Conservation (phyloP, 2,888 invertebrate species). For the Keiferia lycopersicella region DNA sequence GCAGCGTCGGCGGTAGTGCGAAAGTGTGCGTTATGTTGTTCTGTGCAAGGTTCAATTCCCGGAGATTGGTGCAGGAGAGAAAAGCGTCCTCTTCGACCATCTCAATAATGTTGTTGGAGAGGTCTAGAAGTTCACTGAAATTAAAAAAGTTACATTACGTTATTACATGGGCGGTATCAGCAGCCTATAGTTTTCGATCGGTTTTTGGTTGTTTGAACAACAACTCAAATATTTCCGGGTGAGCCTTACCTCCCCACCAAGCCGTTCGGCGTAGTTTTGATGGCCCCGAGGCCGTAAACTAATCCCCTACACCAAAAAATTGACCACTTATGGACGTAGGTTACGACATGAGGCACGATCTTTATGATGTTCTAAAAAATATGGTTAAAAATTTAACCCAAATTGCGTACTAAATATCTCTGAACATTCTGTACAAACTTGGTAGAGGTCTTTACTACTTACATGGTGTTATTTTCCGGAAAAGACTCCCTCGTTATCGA, state of each 20-base stretch:
- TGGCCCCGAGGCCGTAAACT: too few relatives aligned
- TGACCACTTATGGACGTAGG: too few relatives aligned
- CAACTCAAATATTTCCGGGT: too few relatives aligned
- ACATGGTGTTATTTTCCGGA: slow-evolving; percentile 64
- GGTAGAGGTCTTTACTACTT: slow-evolving; percentile 46
- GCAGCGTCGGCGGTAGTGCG: slow-evolving; percentile 61
- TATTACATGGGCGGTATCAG: too few relatives aligned
- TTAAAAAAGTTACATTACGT: slow-evolving; percentile 2
- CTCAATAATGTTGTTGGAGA: slow-evolving; percentile 73
- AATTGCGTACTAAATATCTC: too few relatives aligned
- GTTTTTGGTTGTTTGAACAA: too few relatives aligned
- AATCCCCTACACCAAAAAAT: too few relatives aligned
- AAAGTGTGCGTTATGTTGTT: slow-evolving; percentile 73
- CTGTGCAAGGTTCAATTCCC: slow-evolving; percentile 71
- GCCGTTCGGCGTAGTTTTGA: too few relatives aligned
- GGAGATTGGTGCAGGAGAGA: slow-evolving; percentile 57
- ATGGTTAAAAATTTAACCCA: too few relatives aligned
- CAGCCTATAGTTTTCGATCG: too few relatives aligned
- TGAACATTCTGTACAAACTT: slow-evolving; percentile 11
- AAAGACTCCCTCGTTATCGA: slow-evolving; percentile 69
- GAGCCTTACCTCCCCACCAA: too few relatives aligned
- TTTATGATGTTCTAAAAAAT: not conserved
- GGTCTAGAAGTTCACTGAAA: slow-evolving; percentile 67
- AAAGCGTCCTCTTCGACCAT: slow-evolving; percentile 69
- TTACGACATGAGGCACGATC: too few relatives aligned